These are phyloP conservation scores for Gisinianus flammeolus DNA, from an alignment of 2,888 invertebrate species.

Conservation along the genomic window DNA sequence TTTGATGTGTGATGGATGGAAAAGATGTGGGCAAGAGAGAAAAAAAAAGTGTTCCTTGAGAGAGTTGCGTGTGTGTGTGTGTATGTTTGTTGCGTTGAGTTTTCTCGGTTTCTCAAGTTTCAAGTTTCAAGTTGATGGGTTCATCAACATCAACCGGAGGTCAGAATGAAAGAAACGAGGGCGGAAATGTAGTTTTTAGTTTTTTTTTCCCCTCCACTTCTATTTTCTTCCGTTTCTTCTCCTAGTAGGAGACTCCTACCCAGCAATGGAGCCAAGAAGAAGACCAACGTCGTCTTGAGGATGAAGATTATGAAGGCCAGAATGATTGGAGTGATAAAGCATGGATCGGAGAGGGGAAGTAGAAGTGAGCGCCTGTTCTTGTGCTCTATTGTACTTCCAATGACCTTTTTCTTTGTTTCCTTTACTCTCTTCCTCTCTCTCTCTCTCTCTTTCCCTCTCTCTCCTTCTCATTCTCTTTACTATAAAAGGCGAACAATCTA, in stretches of 20 bases:
- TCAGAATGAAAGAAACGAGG: background rate
- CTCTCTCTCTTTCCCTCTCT: background rate
- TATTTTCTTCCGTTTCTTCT: background rate
- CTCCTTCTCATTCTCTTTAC: background rate
- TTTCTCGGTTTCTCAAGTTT: too few species aligned
- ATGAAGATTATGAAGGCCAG: background rate
- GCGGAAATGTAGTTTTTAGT: slow-evolving; percentile 24
- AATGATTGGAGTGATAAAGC: slow-evolving; percentile 17
- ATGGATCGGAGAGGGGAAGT: background rate
- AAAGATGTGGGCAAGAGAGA: background rate
- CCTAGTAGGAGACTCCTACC: background rate
- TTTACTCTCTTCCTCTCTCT: background rate
- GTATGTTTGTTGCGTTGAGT: too few species aligned
- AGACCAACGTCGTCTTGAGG: background rate
- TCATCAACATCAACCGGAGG: background rate
- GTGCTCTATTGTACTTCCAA: background rate
- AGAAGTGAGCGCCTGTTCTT: too few species aligned
- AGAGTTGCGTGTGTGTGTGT: too few species aligned
- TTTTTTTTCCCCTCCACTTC: background rate
- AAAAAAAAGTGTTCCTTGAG: too few species aligned
- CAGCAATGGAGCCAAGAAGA: background rate
- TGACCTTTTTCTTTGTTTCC: slow-evolving; percentile 29
- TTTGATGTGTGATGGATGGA: background rate
- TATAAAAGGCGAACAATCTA: background rate
- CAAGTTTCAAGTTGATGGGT: slow-evolving; percentile 7